Conservation (phyloP, 2,888 invertebrate genomes). For the Drosophila meridionalis region DNA sequence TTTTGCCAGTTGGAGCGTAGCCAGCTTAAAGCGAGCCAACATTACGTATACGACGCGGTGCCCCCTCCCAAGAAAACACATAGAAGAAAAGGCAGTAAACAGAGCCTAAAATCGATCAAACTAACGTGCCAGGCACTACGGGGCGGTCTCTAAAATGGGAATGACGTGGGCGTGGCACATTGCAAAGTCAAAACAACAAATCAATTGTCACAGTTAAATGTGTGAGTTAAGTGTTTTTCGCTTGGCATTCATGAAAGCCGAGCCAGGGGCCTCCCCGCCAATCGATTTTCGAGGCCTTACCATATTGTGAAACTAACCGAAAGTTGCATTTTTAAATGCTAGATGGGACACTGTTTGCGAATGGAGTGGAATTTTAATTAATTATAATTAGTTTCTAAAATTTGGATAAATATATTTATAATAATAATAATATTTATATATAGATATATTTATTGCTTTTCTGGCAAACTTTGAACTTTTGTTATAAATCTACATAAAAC, state of each 20-base stretch:
- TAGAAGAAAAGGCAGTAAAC: conserved; percentile 28
- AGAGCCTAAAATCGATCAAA: conserved; percentile 71
- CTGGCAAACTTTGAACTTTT: neutral
- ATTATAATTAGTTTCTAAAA: neutral
- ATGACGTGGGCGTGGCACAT: conserved; percentile 11
- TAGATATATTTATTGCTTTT: neutral
- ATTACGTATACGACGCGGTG: conserved; percentile 65
- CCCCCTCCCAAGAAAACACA: conserved; percentile 8
- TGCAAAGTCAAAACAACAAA: conserved; percentile 49
- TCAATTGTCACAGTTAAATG: conserved; percentile 58
- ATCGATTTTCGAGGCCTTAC: conserved; percentile 52
- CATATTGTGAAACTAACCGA: conserved; percentile 10
- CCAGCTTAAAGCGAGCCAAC: conserved; percentile 30
- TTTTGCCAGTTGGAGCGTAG: conserved; percentile 54
- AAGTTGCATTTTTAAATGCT: neutral
- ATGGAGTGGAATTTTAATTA: conserved; percentile 2
- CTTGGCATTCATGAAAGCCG: conserved; percentile 28
- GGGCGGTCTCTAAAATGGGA: neutral
- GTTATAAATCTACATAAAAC: neutral
- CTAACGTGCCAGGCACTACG: conserved; percentile 39
- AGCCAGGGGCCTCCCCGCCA: conserved; percentile 6
- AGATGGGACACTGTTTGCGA: neutral
- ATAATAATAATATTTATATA: neutral
- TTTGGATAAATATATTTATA: neutral
- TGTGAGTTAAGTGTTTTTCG: conserved; percentile 37